Evolutionary conservation across 2,888 invertebrate species (phyloP).

Genomic region (Copidosoma aretas): DNA sequence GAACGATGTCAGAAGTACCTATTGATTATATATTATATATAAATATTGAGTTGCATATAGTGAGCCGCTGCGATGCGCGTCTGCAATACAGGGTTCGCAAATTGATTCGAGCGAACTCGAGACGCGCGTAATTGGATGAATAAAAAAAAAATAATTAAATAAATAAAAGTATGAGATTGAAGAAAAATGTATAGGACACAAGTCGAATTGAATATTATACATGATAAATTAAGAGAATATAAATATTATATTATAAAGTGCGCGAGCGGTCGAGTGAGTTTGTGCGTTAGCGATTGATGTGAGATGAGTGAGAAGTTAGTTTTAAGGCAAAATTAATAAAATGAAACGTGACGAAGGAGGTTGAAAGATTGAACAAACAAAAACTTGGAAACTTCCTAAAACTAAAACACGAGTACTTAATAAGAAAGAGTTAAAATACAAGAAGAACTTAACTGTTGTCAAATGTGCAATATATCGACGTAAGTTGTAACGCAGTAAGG

Average conservation of each 20-base stretch:
- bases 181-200: constrained; percentile 35
- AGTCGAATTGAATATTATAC: constrained; percentile 33
- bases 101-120: neutral
- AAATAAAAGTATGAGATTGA: neutral
- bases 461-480: constrained; percentile 62
- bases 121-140: constrained; percentile 21
- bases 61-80: constrained; percentile 28
- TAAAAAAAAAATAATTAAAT: constrained; percentile 10
- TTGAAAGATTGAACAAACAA: constrained; percentile 35
- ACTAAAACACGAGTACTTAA: constrained; percentile 58
- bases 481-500: constrained; percentile 57
- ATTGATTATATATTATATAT: constrained; percentile 34
- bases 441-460: constrained; percentile 59
- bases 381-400: constrained; percentile 54
- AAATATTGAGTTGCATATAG: constrained; percentile 25
- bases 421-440: constrained; percentile 12
- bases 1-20: constrained; percentile 50
- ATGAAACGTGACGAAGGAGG: neutral
- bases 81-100: neutral
- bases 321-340: too few species aligned
- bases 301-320: constrained; percentile 1
- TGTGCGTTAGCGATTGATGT: constrained; percentile 5
- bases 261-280: neutral
- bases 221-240: constrained; percentile 38
- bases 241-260: constrained; percentile 36